Evolutionary conservation across 2,113 vertebrate genomes (phyloP), one percentile per base, ranked within the genome.

Genomic region (Phaetusa simplex): DNA sequence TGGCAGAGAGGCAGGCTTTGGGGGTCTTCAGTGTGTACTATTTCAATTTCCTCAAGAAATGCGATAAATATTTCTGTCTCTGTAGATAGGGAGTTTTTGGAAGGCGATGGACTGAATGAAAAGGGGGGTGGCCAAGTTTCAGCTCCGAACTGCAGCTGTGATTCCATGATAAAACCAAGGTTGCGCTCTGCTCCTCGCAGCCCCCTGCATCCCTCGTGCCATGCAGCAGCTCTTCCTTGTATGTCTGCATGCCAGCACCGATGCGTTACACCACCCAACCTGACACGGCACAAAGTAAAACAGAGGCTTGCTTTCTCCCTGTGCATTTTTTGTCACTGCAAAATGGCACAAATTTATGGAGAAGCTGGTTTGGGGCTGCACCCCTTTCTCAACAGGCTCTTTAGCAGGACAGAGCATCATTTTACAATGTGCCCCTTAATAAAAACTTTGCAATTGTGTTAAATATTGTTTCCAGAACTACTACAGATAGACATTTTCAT

Each of bases 241-340:
- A 0, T 1, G 0, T 23, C 36, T 59, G 23, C 7, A 2, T 29
- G 50, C 43, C 80, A 67, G 79, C 19, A 4, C 17, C 0, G 0
- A 6, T 2, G 29, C 7, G 5, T 9, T 26, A 3, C 69, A 42
- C 27, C 65, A n/a, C 42, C 40, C 18, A 15, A 1, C 43, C 74
- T 61, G 67, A 24, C 56, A 4, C 0, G 1, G 61, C 22, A 14
- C 64, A 55, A 4, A 5, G 30, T 0, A 6, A 38, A 89, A 17
- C 45, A n/a, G 14, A 38, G 34, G 15, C 11, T 5, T 53, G 5
- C 26, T 52, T 19, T 34, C 22, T 55, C 58, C 30, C 49, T 12
- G n/a, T 1, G 0, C 5, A 2, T 21, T 27, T n/a, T 43, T 3
- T 43, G 42, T 30, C 69, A 16, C 70, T 70, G 91, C 42, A 34